Evolutionary conservation across 1,140 invertebrate species (phyloP).

Genomic region (Vollenhovia emeryi): DNA sequence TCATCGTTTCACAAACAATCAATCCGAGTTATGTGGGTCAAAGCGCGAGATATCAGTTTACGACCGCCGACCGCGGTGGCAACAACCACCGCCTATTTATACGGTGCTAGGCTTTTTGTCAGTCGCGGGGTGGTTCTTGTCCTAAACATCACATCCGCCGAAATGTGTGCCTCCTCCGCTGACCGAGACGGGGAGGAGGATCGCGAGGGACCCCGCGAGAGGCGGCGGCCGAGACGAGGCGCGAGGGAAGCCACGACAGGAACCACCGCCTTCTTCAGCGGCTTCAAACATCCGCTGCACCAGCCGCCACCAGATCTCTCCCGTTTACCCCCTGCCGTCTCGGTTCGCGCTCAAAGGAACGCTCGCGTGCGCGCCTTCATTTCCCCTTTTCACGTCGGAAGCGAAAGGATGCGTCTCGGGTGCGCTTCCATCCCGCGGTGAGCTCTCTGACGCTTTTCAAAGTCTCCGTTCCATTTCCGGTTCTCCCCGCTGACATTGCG

Average conservation of each 20-base stretch:
- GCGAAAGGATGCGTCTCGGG: conserved; percentile 40
- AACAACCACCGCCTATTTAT: conserved; percentile 80
- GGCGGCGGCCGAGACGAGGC: conserved; percentile 48
- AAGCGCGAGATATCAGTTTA: conserved; percentile 49
- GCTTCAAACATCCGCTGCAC: conserved; percentile 79
- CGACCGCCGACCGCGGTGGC: conserved; percentile 43
- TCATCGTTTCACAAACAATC: conserved; percentile 62
- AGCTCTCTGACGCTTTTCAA: neutral
- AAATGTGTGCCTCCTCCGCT: conserved; percentile 68
- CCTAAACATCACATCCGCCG: conserved; percentile 81
- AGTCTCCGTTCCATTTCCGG: conserved; percentile 19
- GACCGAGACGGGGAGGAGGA: conserved; percentile 57
- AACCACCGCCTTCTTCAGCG: conserved; percentile 72
- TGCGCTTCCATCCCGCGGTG: conserved; percentile 19
- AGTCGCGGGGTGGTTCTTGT: conserved; percentile 57
- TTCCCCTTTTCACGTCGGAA: conserved; percentile 40
- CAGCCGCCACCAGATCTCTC: conserved; percentile 74
- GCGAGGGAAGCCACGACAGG: conserved; percentile 59
- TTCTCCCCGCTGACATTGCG: neutral
- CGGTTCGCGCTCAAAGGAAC: conserved; percentile 46
- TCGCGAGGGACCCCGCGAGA: conserved; percentile 58
- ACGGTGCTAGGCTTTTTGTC: conserved; percentile 72
- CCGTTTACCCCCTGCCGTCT: conserved; percentile 45
- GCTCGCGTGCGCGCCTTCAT: conserved; percentile 20
- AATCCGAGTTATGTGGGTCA: conserved; percentile 65